Base-by-base conservation (phyloP, 2,113 vertebrate genomes). In the Sceloporus tristichus region DNA sequence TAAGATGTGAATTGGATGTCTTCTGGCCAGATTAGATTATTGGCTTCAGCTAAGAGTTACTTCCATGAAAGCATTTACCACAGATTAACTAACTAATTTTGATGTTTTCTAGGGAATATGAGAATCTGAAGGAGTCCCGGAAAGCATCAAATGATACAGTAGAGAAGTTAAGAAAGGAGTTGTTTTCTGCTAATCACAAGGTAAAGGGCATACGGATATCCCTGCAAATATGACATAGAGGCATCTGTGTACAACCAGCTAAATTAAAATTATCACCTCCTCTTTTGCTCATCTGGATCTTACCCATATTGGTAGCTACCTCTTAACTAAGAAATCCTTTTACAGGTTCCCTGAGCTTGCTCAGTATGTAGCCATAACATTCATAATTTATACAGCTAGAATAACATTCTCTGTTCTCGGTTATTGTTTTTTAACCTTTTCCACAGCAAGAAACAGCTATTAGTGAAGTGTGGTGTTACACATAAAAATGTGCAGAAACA, bases 101-200 rank as follows among this genome's bases (percentile, higher is more conserved):
- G 16, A 86, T 9, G 78, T n/a, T 92, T 92, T 91, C n/a, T 88
- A 99, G 99, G 95, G 99, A 99, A 90, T 99, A 99, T 2, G 98
- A 99, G 85, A 98, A 97, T 90, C 96, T 99, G 71, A 99, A 98
- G 92, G 97, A 97, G 59, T 96, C 95, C 77, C 94, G 97, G 86
- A 99, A 97, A 90, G 94, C 95, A 5, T 98, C 98, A 34, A 96
- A 96, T 82, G 98, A 99, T 73, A 96, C 96, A 94, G 95, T 98
- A 83, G 98, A 99, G 93, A 99, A 98, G 91, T 95, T 99, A 88
- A 98, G 97, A 95, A 98, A 97, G 92, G 98, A 99, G 87, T 93
- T 98, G 68, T 96, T 98, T 94, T 95, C 97, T 79, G 96, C 97
- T 77, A 98, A 95, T 93, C 97, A 85, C 92, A 99, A 98, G 98